Conservation (phyloP, 64 coral and sea anemone species). For the Montipora sp. region DNA sequence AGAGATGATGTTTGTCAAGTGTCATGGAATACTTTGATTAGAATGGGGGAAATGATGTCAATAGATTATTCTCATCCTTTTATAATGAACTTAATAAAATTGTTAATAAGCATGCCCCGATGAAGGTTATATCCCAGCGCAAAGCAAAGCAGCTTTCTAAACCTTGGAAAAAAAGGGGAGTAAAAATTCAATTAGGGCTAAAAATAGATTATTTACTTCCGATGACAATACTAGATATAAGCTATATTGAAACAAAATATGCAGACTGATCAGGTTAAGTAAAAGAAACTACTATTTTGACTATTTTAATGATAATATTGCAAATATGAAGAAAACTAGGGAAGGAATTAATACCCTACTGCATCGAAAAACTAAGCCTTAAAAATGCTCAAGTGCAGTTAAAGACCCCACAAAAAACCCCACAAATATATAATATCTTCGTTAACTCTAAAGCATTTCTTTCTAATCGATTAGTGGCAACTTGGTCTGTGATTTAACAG, state of each 20-base stretch:
- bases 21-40: slow-evolving; percentile 54
- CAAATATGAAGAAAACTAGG: slow-evolving; percentile 72
- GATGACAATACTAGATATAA: slow-evolving; percentile 60
- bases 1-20: slow-evolving; percentile 53
- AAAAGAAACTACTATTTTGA: slow-evolving; percentile 58
- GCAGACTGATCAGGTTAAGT: slow-evolving; percentile 43
- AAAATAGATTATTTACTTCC: slow-evolving; percentile 57
- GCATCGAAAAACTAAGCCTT: slow-evolving; percentile 56
- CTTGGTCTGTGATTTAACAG: too few relatives aligned
- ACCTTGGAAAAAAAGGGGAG: slow-evolving; percentile 49
- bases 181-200: slow-evolving; percentile 64
- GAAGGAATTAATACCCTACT: slow-evolving; percentile 66
- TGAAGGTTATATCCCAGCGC: slow-evolving; percentile 14
- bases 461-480: too few relatives aligned
- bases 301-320: slow-evolving; percentile 65
- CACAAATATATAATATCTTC: too few relatives aligned
- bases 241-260: slow-evolving; percentile 55
- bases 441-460: too few relatives aligned
- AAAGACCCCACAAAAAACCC: slow-evolving; percentile 41
- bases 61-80: slow-evolving; percentile 66
- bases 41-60: slow-evolving; percentile 38
- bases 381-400: slow-evolving; percentile 48
- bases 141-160: slow-evolving; percentile 41
- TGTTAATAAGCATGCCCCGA: slow-evolving; percentile 52
- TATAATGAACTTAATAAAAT: slow-evolving; percentile 55